A percentile compares a stretch with the other conserved stretches of the same genome.
Evolutionary conservation across 2,113 vertebrate genomes (phyloP).

Genomic region (Crotophaga sulcirostris): DNA sequence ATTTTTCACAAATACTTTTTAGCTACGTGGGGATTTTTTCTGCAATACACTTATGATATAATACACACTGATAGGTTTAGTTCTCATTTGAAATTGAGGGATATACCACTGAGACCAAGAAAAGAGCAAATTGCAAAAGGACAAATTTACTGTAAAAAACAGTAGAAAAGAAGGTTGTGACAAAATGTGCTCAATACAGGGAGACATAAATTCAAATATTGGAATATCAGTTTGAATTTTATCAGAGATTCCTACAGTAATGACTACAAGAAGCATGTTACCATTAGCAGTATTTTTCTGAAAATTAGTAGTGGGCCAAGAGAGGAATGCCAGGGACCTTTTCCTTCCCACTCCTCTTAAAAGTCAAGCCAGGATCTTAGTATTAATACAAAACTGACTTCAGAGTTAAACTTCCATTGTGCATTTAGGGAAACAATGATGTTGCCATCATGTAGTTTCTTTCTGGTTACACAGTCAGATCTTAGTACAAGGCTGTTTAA

Average conservation of each 20-base stretch:
- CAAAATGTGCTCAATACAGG: not conserved
- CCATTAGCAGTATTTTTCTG: not conserved
- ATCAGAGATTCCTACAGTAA: not conserved
- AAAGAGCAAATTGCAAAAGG: not conserved
- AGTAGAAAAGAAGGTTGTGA: not conserved
- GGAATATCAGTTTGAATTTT: not conserved
- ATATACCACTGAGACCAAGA: not conserved
- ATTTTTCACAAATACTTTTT: not conserved
- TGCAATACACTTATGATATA: not conserved
- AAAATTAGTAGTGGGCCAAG: not conserved
- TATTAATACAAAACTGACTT: not conserved
- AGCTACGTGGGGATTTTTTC: not conserved
- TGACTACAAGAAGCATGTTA: not conserved
- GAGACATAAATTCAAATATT: not conserved
- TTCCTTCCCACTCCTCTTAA: not conserved
- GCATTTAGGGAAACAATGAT: not conserved
- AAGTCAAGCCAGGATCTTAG: not conserved
- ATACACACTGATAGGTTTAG: rapidly evolving
- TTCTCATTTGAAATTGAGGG: not conserved
- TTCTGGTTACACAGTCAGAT: not conserved
- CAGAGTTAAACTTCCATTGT: not conserved
- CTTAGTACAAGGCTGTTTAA: not conserved
- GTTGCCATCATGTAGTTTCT: not conserved
- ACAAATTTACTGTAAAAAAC: not conserved
- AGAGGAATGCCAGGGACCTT: not conserved